Base-by-base conservation (phyloP, 2,888 invertebrate genomes). In the Cheilosia vernalis region DNA sequence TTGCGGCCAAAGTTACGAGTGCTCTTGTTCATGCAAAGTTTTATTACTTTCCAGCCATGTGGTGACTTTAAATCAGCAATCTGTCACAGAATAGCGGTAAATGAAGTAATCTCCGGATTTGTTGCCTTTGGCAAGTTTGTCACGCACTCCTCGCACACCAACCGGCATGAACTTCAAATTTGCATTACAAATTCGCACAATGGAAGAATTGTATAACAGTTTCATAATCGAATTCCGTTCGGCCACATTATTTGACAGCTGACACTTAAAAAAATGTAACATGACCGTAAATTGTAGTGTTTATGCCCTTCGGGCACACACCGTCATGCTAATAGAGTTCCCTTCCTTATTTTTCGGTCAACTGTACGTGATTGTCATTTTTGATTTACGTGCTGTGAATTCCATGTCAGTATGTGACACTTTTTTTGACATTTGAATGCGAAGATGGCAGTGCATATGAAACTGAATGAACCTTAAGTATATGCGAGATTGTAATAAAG, bases 201-300 rank as follows among this genome's bases (percentile, higher is more conserved):
- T 2, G 33, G 47, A 42, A 17, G 4, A 47, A 51, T 63, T 72
- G 44, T 55, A 56, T 47, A 74, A 74, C 40, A 19, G 40, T 66
- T 47, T 49, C 49, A 40, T 76, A 66, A 76, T 76, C 66, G 49
- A 47, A 76, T 66, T 66, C 64, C 74, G 10, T 47, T 66, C 56
- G 17, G 21, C 17, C 9, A 30, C 4, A 37, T 33, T 51, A 51
- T 51, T 24, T 51, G 51, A 17, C 44, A 17, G 44, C 17, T 74
- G 76, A 69, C 77, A 61, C 53, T 69, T 77, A 2, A 30, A 77
- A 58, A 51, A 51, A 53, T 69, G 44, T 67, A 77, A 44, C 67
- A 77, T 69, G 67, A 61, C 53, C 77, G 69, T 77, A 77, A 77
- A 67, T 77, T 17, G 53, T 9, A 33, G 19, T 7, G 15, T 77